phyloP scores from a whole-genome alignment of 2,113 vertebrate species.

The Chamaetylas fuelleborni region DNA sequence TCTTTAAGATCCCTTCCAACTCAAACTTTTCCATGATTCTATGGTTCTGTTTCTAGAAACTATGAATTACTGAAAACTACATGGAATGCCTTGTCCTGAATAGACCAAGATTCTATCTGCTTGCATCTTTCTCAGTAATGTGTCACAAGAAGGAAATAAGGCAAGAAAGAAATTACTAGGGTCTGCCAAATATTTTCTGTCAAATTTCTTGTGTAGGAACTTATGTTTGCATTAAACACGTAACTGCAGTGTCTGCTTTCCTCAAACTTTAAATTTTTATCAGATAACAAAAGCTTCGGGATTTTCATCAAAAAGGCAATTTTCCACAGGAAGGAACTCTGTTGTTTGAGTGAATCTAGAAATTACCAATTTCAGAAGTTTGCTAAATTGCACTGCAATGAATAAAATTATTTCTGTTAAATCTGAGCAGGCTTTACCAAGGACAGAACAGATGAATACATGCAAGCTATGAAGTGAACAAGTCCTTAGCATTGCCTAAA shows the following conservation, averaged over 20 bases:
- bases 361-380: not conserved
- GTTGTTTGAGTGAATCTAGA: not conserved
- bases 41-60: not conserved
- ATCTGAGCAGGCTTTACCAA: not conserved
- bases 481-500: not conserved
- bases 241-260: not conserved
- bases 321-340: not conserved
- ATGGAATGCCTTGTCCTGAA: fast-evolving
- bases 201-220: not conserved
- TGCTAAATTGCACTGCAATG: not conserved
- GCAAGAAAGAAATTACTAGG: not conserved
- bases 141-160: not conserved
- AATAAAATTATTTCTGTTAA: not conserved
- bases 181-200: not conserved
- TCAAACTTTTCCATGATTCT: not conserved
- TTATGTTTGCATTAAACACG: not conserved
- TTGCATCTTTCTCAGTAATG: not conserved
- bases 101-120: not conserved
- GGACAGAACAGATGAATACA: not conserved
- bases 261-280: not conserved
- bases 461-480: not conserved
- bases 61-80: not conserved
- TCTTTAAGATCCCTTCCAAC: not conserved
- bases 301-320: not conserved
- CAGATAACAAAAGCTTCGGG: not conserved